These are phyloP conservation scores for Flabesymbios commensalis DNA, from an alignment of 2,888 invertebrate genomes.

Conservation along the genomic window DNA sequence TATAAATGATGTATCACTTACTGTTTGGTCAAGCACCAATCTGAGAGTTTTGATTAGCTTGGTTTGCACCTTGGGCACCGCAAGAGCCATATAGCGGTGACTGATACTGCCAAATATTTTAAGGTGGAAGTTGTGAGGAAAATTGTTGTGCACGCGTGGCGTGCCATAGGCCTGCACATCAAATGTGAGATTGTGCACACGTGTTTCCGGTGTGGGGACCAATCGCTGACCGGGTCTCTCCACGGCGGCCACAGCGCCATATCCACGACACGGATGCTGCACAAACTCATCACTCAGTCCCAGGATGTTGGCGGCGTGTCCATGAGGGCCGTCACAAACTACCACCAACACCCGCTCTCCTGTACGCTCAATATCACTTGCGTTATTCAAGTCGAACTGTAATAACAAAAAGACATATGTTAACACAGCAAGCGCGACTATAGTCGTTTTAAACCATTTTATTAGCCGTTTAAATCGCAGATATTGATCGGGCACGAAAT, in stretches of 20 bases:
- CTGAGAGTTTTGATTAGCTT: conserved; percentile 49
- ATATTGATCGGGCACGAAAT: too few species aligned
- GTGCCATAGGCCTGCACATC: conserved; percentile 50
- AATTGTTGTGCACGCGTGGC: conserved; percentile 33
- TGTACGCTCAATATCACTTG: too few species aligned
- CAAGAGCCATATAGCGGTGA: conserved; percentile 50
- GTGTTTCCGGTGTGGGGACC: conserved; percentile 34
- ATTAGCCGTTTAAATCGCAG: too few species aligned
- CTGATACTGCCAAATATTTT: conserved; percentile 54
- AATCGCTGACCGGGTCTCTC: conserved; percentile 42
- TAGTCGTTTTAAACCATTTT: too few species aligned
- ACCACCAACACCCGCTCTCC: conserved; percentile 49
- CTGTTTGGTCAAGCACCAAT: conserved; percentile 54
- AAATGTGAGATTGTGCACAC: conserved; percentile 49
- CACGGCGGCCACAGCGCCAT: conserved; percentile 53
- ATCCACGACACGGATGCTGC: conserved; percentile 46
- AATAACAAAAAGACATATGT: too few species aligned
- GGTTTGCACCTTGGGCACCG: conserved; percentile 52
- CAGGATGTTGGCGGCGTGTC: conserved; percentile 45
- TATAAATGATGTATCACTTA: too few species aligned
- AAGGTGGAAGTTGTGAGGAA: conserved; percentile 42
- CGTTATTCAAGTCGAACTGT: too few species aligned
- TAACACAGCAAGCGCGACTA: too few species aligned
- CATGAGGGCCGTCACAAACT: conserved; percentile 51
- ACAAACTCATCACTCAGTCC: conserved; percentile 52